Percentiles rank a stretch among this genome's conserved stretches.
Conservation (phyloP, 2,888 invertebrate species). For the Ichneumoninae sp. region DNA sequence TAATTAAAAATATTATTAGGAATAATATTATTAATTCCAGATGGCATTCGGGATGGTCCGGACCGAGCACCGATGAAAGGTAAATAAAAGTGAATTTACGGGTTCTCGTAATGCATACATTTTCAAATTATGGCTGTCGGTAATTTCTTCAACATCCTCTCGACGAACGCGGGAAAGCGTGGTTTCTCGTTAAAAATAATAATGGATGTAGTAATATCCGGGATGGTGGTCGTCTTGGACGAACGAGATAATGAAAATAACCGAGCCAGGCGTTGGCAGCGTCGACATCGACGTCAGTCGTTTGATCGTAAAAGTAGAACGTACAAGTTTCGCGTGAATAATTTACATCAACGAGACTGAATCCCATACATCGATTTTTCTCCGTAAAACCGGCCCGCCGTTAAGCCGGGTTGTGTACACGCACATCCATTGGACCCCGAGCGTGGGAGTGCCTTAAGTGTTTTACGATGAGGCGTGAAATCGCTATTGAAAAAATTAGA, state of each 20-base stretch:
- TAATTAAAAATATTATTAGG: background rate
- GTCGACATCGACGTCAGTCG: conserved; percentile 15
- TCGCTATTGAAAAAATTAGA: background rate
- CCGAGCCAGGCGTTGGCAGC: conserved; percentile 1
- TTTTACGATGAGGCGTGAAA: conserved; percentile 22
- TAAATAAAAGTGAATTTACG: background rate
- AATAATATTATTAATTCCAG: background rate
- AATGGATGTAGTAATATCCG: conserved; percentile 26
- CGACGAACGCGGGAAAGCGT: background rate
- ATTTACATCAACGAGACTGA: conserved; percentile 51
- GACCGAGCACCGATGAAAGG: background rate
- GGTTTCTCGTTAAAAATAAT: conserved; percentile 18
- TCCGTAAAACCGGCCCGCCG: conserved; percentile 20
- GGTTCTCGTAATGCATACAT: background rate
- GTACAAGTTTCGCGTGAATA: conserved; percentile 57
- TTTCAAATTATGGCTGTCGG: background rate
- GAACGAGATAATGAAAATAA: conserved; percentile 45
- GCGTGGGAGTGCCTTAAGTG: background rate
- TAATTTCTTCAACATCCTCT: background rate
- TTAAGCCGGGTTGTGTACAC: conserved; percentile 34
- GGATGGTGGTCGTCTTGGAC: conserved; percentile 6
- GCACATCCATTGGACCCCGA: conserved; percentile 33
- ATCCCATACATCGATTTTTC: conserved; percentile 56
- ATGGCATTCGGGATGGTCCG: background rate
- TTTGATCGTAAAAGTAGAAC: conserved; percentile 42